Evolutionary conservation across 2,888 invertebrate species (phyloP).

Genomic region (Palloptera scutellata): DNA sequence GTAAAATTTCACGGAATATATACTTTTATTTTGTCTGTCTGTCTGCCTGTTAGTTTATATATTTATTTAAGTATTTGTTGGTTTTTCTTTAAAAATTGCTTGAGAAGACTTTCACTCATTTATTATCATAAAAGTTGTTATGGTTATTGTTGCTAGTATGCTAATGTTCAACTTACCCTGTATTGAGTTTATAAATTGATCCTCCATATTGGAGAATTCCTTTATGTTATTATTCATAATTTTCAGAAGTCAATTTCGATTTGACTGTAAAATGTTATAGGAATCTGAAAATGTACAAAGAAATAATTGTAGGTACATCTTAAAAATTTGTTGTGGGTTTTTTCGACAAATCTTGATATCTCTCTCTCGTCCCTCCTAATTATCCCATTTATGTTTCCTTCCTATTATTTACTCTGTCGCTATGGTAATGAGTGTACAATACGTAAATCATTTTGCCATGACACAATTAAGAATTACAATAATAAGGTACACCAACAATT

Average conservation of each 20-base stretch:
- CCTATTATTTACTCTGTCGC: too few species aligned
- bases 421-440: too few species aligned
- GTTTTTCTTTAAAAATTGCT: background rate
- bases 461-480: too few species aligned
- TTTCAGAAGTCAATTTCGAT: background rate
- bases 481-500: too few species aligned
- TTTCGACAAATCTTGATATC: background rate
- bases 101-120: too few species aligned
- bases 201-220: conserved; percentile 33
- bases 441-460: too few species aligned
- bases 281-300: conserved; percentile 4
- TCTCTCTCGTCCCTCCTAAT: too few species aligned
- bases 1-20: too few species aligned
- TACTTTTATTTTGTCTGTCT: too few species aligned
- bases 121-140: too few species aligned
- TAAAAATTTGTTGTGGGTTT: background rate
- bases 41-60: background rate
- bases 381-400: too few species aligned
- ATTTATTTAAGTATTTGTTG: background rate
- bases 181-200: conserved; percentile 26
- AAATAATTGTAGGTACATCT: background rate
- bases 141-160: background rate
- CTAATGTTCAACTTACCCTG: conserved; percentile 21
- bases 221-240: conserved; percentile 29
- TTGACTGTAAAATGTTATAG: conserved; percentile 3